Conservation (phyloP, 1,140 invertebrate genomes). For the Cyphomyrmex costatus region DNA sequence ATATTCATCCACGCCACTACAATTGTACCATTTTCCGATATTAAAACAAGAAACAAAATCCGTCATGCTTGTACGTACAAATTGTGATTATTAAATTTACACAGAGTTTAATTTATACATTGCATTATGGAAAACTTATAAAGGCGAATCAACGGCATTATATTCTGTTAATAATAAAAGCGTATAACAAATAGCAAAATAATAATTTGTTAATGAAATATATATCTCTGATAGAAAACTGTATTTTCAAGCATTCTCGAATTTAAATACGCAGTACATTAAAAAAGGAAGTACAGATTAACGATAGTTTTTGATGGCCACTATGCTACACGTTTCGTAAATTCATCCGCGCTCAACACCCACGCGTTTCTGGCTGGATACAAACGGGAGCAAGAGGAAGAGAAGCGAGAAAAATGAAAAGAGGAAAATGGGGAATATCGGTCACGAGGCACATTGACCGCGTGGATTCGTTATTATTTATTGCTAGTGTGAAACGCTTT, state of each 20-base stretch:
- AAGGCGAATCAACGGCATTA: not conserved
- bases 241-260: not conserved
- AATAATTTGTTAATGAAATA: not conserved
- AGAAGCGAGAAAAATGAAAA: conserved; percentile 24
- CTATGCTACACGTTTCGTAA: not conserved
- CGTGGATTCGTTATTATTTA: conserved; percentile 76
- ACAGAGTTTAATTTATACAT: conserved; percentile 18
- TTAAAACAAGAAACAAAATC: conserved; percentile 22
- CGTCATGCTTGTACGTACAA: not conserved
- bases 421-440: conserved; percentile 55
- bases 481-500: conserved; percentile 70
- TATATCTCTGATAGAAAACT: not conserved
- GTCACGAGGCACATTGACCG: conserved; percentile 57
- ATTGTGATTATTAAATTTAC: not conserved
- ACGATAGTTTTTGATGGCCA: conserved; percentile 1
- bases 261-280: not conserved
- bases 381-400: conserved; percentile 20
- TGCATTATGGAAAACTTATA: conserved; percentile 5
- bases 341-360: conserved; percentile 31
- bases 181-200: not conserved
- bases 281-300: not conserved
- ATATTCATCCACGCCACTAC: not conserved
- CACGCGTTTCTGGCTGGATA: not conserved
- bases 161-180: not conserved
- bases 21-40: not conserved